Evolutionary conservation across 2,888 invertebrate genomes (phyloP).

Genomic region (Leptinotarsa haldemani): DNA sequence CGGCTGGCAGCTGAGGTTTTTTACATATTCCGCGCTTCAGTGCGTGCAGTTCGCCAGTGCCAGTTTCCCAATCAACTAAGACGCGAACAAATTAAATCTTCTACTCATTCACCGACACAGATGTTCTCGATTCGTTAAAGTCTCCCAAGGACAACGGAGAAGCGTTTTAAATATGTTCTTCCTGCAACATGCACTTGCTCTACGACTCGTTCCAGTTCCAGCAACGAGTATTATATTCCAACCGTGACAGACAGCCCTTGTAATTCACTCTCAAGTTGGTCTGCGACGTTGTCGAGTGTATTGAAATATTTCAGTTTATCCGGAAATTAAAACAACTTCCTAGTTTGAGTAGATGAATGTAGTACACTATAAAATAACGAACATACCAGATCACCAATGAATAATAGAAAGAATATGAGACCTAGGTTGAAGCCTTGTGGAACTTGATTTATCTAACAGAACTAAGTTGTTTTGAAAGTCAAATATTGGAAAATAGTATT

Average conservation of each 20-base stretch:
- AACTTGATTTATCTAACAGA: too few relatives aligned
- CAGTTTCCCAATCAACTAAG: conserved; percentile 4
- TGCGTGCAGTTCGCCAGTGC: not conserved
- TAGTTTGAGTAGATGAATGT: not conserved
- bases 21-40: not conserved
- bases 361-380: too few relatives aligned
- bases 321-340: conserved; percentile 11
- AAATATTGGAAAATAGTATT: too few relatives aligned
- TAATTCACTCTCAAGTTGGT: conserved; percentile 22
- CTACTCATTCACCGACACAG: conserved; percentile 3
- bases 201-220: conserved; percentile 15
- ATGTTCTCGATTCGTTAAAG: conserved; percentile 14
- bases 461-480: too few relatives aligned
- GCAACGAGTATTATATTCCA: conserved; percentile 17
- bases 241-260: conserved; percentile 23
- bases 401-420: too few relatives aligned
- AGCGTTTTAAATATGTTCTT: conserved; percentile 16
- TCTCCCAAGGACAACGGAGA: conserved; percentile 18
- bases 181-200: conserved; percentile 20
- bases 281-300: conserved; percentile 13
- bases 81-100: conserved; percentile 14
- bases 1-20: not conserved
- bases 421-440: too few relatives aligned
- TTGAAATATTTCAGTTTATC: too few relatives aligned
- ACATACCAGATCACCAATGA: too few relatives aligned